These are phyloP conservation scores for Harmothoe impar DNA, from an alignment of 2,888 invertebrate species.

Conservation along the genomic window DNA sequence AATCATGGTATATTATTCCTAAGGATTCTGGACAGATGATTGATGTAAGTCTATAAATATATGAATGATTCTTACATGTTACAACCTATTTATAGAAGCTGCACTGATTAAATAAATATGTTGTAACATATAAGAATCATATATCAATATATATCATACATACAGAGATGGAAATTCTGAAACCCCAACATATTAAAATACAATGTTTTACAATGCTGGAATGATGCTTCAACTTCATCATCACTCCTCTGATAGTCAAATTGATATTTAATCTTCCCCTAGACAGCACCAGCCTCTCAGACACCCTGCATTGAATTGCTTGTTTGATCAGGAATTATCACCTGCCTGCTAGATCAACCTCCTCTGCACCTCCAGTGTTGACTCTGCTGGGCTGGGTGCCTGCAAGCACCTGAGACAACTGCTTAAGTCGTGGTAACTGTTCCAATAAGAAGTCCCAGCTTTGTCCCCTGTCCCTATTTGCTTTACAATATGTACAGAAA, in stretches of 20 bases:
- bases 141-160: no score
- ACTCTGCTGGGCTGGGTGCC: not conserved
- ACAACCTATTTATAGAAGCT: no score
- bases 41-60: no score
- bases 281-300: not conserved
- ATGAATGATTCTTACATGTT: no score
- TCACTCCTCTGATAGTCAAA: not conserved
- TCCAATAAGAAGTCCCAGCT: not conserved
- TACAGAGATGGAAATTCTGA: no score
- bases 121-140: no score
- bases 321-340: not conserved
- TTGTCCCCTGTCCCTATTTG: not conserved
- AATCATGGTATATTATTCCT: no score
- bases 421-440: not conserved
- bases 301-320: not conserved
- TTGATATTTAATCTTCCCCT: slow-evolving; percentile 19
- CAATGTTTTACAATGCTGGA: no score
- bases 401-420: not conserved
- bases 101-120: no score
- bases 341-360: not conserved
- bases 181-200: no score
- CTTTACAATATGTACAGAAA: not conserved
- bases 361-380: not conserved
- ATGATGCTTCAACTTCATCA: no score
- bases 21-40: no score